These are phyloP conservation scores for Onychomys leucogaster DNA, from an alignment of 2,797 vertebrate genomes.

Conservation along the genomic window DNA sequence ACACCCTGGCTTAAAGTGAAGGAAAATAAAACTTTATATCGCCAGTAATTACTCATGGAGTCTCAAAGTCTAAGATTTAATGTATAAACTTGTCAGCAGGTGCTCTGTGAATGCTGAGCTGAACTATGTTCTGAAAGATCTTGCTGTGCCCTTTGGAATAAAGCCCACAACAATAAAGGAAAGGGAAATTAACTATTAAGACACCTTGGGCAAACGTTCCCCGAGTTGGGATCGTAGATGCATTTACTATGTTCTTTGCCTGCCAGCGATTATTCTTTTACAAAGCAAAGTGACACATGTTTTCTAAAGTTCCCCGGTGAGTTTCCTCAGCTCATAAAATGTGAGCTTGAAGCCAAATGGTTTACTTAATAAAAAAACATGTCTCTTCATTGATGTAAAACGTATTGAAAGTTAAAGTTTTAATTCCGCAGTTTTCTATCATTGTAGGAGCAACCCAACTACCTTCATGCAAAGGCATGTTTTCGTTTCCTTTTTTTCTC, in stretches of 20 bases:
- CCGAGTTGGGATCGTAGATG: conserved; percentile 17
- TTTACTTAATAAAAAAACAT: conserved; percentile 44
- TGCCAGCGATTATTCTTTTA: conserved; percentile 49
- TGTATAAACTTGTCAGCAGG: conserved; percentile 81
- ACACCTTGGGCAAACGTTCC: conserved; percentile 10
- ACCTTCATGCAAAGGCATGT: background rate
- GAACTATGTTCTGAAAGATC: conserved; percentile 64
- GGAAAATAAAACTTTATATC: conserved; percentile 67
- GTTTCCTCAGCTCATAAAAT: conserved; percentile 35
- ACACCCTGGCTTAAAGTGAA: background rate
- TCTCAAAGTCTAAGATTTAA: conserved; percentile 65
- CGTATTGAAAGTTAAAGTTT: conserved; percentile 23
- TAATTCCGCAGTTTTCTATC: background rate
- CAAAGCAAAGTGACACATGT: background rate
- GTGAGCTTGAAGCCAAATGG: background rate
- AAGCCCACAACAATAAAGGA: conserved; percentile 31
- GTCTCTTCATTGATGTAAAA: background rate
- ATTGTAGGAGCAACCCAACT: background rate
- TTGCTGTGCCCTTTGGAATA: conserved; percentile 69
- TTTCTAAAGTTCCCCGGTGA: conserved; percentile 49
- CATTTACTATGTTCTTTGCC: conserved; percentile 55
- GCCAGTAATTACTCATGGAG: conserved; percentile 68
- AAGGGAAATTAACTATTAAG: conserved; percentile 70
- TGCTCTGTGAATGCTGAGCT: conserved; percentile 76
- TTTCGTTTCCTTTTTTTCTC: background rate